phyloP scores from a whole-genome alignment of 1,140 invertebrate genomes.

The Zelostemma sp. region DNA sequence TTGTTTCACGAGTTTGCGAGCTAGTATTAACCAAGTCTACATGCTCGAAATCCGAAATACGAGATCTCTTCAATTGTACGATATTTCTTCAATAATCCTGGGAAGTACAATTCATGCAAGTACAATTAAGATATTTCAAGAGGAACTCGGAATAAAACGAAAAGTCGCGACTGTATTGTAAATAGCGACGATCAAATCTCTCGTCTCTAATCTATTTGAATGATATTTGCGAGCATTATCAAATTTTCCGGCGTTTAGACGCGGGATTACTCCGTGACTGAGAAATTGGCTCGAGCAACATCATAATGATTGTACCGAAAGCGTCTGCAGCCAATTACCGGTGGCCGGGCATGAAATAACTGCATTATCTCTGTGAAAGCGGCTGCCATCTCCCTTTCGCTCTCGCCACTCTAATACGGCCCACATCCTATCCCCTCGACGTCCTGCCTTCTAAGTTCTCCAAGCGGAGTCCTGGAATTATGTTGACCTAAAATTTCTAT shows the following conservation, averaged over 20 bases:
- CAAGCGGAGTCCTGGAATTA: constrained; percentile 50
- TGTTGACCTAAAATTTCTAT: constrained; percentile 63
- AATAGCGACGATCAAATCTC: constrained; percentile 16
- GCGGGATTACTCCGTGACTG: constrained; percentile 57
- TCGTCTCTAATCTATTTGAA: constrained; percentile 30
- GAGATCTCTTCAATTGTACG: no score
- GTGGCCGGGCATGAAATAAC: constrained; percentile 67
- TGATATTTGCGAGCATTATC: constrained; percentile 44
- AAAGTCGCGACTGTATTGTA: constrained; percentile 16
- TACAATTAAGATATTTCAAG: constrained; percentile 17
- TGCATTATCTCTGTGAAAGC: constrained; percentile 66
- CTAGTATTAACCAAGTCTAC: no score
- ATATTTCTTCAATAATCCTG: no score
- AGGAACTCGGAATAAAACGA: not conserved
- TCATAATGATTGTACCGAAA: constrained; percentile 59
- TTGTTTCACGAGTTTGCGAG: no score
- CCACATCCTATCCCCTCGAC: constrained; percentile 21
- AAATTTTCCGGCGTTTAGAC: constrained; percentile 48
- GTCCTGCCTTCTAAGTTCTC: constrained; percentile 31
- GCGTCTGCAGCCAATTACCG: constrained; percentile 66
- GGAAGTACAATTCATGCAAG: no score
- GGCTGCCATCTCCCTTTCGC: constrained; percentile 48
- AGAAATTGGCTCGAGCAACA: constrained; percentile 63
- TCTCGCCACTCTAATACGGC: constrained; percentile 20
- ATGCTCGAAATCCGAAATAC: no score